phyloP scores from a whole-genome alignment of 2,888 invertebrate genomes.

The Podotricha telesiphe region DNA sequence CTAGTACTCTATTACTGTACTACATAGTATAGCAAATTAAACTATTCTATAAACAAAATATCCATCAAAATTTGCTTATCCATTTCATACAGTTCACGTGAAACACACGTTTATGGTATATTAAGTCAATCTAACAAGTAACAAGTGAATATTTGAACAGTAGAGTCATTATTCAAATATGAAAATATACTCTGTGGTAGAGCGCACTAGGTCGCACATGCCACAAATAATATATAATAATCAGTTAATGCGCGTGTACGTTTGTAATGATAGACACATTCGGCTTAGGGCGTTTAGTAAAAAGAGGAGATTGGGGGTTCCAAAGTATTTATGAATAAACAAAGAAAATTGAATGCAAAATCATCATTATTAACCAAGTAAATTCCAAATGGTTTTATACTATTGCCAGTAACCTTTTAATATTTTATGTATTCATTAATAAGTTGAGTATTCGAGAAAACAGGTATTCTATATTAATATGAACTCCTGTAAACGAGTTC shows the following conservation, averaged over 20 bases:
- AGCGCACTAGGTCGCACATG: conserved; percentile 48
- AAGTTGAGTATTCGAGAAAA: no score
- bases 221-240: conserved; percentile 73
- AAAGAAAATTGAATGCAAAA: no score
- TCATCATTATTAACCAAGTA: no score
- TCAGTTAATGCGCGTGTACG: conserved; percentile 73
- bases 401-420: no score
- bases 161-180: conserved; percentile 21
- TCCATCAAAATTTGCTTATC: neutral
- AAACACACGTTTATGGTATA: neutral
- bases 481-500: no score
- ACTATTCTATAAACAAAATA: neutral
- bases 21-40: neutral
- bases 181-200: conserved; percentile 21
- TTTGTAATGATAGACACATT: conserved; percentile 75
- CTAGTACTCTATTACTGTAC: no score
- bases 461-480: no score
- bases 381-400: no score
- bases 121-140: conserved; percentile 11
- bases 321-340: no score
- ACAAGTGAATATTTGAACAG: conserved; percentile 17
- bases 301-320: conserved; percentile 51
- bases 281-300: conserved; percentile 63
- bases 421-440: no score
- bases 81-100: no score